These are phyloP conservation scores for Dyspetes luteomarginatus DNA, from an alignment of 2,888 invertebrate genomes.

Conservation along the genomic window DNA sequence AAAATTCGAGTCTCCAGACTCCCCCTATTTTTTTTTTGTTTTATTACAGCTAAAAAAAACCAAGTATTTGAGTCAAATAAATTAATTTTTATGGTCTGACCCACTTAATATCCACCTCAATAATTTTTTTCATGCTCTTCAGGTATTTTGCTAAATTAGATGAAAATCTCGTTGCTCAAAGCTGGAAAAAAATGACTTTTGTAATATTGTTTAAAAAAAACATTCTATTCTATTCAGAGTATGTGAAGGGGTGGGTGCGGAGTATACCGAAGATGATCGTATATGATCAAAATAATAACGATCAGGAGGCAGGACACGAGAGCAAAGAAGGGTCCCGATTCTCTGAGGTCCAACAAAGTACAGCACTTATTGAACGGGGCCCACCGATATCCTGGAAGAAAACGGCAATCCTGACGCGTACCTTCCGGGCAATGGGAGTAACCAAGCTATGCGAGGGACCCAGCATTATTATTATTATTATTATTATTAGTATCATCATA, in stretches of 20 bases:
- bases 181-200: not conserved
- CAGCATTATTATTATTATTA: slow-evolving; percentile 51
- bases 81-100: too few species aligned
- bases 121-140: not conserved
- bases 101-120: too few species aligned
- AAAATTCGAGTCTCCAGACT: too few species aligned
- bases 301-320: slow-evolving; percentile 45
- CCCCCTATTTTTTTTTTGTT: too few species aligned
- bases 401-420: slow-evolving; percentile 50
- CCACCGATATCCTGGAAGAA: slow-evolving; percentile 52
- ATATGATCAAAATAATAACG: slow-evolving; percentile 58
- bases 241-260: slow-evolving; percentile 3
- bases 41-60: too few species aligned
- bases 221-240: slow-evolving; percentile 8
- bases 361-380: slow-evolving; percentile 29
- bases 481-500: slow-evolving; percentile 40
- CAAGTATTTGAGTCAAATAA: too few species aligned
- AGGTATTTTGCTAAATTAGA: slow-evolving; percentile 23
- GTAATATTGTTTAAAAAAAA: not conserved
- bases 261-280: slow-evolving; percentile 43
- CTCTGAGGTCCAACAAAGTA: slow-evolving; percentile 44
- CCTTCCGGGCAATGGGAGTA: slow-evolving; percentile 60
- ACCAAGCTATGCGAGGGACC: slow-evolving; percentile 41
- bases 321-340: slow-evolving; percentile 8
- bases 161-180: slow-evolving; percentile 21